Percentiles rank a stretch among this genome's conserved stretches.
These are phyloP conservation scores for Yponomeuta sedellus DNA, from an alignment of 2,888 invertebrate species.

Conservation along the genomic window DNA sequence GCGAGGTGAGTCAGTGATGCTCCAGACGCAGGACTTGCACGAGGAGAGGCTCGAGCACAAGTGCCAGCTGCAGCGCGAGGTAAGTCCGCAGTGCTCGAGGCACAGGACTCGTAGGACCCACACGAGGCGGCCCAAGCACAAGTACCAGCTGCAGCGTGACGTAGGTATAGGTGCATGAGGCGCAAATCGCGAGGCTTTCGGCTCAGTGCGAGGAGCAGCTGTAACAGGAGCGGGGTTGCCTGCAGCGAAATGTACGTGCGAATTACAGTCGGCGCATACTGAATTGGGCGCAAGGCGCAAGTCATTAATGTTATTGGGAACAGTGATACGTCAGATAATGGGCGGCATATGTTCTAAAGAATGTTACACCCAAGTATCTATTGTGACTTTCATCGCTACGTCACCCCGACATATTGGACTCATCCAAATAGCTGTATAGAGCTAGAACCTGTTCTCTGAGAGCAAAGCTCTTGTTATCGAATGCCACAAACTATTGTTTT, in stretches of 20 bases:
- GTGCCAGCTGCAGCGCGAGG: constrained; percentile 92
- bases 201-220: constrained; percentile 78
- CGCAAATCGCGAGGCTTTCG: neutral
- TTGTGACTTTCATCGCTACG: no score
- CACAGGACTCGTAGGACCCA: constrained; percentile 64
- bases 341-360: no score
- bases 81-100: constrained; percentile 37
- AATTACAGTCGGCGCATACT: no score
- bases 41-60: constrained; percentile 84
- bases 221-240: constrained; percentile 90
- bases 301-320: no score
- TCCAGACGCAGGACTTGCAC: constrained; percentile 40
- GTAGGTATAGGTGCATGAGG: no score
- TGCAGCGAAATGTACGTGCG: constrained; percentile 87
- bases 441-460: no score
- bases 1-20: constrained; percentile 79
- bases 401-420: no score
- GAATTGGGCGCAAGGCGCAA: neutral
- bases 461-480: no score
- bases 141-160: constrained; percentile 92
- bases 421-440: no score
- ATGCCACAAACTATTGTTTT: no score
- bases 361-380: no score
- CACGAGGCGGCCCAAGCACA: constrained; percentile 81
- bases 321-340: neutral